Percentiles rank a stretch among this genome's conserved stretches.
Conservation (phyloP, 2,797 vertebrate genomes). For the Protonibea diacanthus region DNA sequence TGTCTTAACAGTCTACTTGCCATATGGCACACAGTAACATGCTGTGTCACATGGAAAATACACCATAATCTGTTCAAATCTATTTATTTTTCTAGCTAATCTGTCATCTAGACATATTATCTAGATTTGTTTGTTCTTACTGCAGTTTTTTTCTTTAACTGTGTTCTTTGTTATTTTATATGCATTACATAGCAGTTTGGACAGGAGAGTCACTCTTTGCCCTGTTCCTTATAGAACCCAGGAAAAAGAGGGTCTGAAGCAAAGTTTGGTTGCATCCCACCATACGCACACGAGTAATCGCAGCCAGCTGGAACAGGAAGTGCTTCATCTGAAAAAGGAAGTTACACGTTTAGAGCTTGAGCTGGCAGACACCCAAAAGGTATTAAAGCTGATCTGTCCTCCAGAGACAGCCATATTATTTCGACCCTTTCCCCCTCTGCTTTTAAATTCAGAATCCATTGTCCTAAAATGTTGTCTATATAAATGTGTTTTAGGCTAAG, state of each 20-base stretch:
- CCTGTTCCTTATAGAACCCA: conserved; percentile 54
- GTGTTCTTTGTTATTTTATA: neutral
- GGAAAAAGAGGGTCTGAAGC: conserved; percentile 76
- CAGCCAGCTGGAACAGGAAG: conserved; percentile 84
- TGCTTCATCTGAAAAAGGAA: conserved; percentile 79
- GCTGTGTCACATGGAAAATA: conserved; percentile 25
- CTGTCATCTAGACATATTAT: conserved; percentile 1
- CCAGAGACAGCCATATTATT: conserved; percentile 27
- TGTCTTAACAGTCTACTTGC: conserved; percentile 48
- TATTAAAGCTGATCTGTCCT: conserved; percentile 47
- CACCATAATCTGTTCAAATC: conserved; percentile 23
- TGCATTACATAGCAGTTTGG: conserved; percentile 12
- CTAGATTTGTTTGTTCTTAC: conserved; percentile 15
- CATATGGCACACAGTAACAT: conserved; percentile 34
- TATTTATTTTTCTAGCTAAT: conserved; percentile 28
- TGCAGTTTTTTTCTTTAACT: too few relatives aligned
- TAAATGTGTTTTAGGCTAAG: conserved; percentile 14
- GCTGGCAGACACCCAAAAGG: conserved; percentile 78
- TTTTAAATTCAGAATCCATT: conserved; percentile 18
- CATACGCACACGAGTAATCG: conserved; percentile 74
- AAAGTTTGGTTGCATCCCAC: conserved; percentile 74
- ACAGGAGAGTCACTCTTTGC: conserved; percentile 15
- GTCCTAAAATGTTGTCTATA: conserved; percentile 20
- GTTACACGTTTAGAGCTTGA: conserved; percentile 75
- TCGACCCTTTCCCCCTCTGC: conserved; percentile 5